A percentile compares a stretch with the other conserved stretches of the same genome.
Evolutionary conservation across 2,888 invertebrate genomes (phyloP).

Genomic region (Ochropacha duplaris): DNA sequence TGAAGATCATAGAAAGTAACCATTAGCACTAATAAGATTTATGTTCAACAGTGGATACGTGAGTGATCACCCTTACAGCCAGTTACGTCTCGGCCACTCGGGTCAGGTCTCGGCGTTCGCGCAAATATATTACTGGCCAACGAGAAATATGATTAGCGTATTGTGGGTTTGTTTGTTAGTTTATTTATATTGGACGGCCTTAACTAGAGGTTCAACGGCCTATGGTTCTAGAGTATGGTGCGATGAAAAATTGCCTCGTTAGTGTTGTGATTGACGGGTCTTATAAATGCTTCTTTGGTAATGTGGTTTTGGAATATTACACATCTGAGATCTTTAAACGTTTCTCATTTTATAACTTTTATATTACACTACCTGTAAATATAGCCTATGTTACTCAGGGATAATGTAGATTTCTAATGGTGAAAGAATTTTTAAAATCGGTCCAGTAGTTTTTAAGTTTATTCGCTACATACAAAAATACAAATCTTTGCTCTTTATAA

Average conservation of each 20-base stretch:
- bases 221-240: background rate
- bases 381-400: no score
- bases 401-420: no score
- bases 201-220: background rate
- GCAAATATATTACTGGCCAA: slow-evolving; percentile 38
- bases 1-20: background rate
- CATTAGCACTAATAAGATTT: background rate
- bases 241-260: slow-evolving; percentile 3
- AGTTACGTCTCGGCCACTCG: background rate
- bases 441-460: no score
- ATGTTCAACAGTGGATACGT: background rate
- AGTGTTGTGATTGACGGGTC: background rate
- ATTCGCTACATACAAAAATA: no score
- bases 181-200: slow-evolving; percentile 33
- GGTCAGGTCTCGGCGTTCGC: slow-evolving; percentile 3
- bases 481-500: no score
- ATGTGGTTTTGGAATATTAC: background rate
- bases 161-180: slow-evolving; percentile 39
- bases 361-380: no score
- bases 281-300: background rate
- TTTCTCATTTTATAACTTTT: no score
- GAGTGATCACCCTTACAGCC: background rate
- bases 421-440: no score
- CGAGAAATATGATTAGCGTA: slow-evolving; percentile 49
- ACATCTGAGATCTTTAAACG: no score